Percentiles rank a stretch among this genome's conserved stretches.
Conservation (phyloP, 2,797 vertebrate genomes). For the Leptoclinus maculatus region DNA sequence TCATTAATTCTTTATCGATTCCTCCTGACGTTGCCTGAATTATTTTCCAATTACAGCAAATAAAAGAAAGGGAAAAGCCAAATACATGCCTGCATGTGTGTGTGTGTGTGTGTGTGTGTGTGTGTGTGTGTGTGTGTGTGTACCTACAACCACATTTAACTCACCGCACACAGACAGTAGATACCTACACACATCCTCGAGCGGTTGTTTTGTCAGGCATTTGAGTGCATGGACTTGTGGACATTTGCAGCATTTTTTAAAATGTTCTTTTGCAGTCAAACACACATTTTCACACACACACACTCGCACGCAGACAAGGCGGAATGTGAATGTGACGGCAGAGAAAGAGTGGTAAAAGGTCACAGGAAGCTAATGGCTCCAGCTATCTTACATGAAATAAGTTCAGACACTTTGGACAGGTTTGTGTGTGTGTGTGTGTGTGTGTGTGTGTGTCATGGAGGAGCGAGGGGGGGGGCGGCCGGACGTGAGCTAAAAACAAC, state of each 20-base stretch:
- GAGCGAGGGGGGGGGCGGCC: slow-evolving; percentile 4
- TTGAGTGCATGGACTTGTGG: slow-evolving; percentile 20
- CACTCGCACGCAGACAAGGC: slow-evolving; percentile 34
- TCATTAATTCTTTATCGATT: slow-evolving; percentile 90
- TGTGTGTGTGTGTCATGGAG: slow-evolving; percentile 72
- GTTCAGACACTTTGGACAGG: slow-evolving; percentile 81
- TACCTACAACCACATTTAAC: slow-evolving; percentile 21
- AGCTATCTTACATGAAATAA: slow-evolving; percentile 80
- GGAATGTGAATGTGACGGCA: slow-evolving; percentile 67
- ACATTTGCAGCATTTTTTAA: slow-evolving; percentile 31
- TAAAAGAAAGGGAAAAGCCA: slow-evolving; percentile 80
- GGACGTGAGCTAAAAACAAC: slow-evolving; percentile 77
- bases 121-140: slow-evolving; percentile 13
- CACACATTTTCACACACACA: slow-evolving; percentile 37
- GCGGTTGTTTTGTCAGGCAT: slow-evolving; percentile 1
- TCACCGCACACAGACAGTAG: not conserved
- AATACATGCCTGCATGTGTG: slow-evolving; percentile 58
- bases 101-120: slow-evolving; percentile 24
- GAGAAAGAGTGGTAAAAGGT: slow-evolving; percentile 81
- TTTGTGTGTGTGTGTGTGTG: slow-evolving; percentile 75
- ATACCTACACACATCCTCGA: slow-evolving; percentile 2
- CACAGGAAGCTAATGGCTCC: slow-evolving; percentile 81
- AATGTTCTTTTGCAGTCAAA: slow-evolving; percentile 20
- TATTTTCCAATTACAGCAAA: slow-evolving; percentile 88
- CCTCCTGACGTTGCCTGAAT: slow-evolving; percentile 83